These are phyloP conservation scores for Cerastoderma edule DNA, from an alignment of 2,888 invertebrate genomes.

Conservation along the genomic window DNA sequence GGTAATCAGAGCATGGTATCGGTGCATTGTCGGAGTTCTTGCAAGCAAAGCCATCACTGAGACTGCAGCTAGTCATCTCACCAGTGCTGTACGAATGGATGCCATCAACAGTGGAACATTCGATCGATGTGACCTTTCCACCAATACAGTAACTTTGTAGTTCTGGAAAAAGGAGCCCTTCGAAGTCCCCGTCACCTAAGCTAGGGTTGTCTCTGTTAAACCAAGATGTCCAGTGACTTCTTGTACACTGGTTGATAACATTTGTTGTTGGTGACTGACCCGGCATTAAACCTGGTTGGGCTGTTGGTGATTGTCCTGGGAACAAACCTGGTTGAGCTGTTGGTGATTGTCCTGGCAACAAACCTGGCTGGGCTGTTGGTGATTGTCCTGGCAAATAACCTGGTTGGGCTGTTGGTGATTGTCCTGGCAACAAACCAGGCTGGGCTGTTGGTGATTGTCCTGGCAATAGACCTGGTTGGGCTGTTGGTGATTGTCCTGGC, in stretches of 20 bases:
- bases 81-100: constrained; percentile 66
- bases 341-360: constrained; percentile 36
- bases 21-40: constrained; percentile 67
- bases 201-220: constrained; percentile 72
- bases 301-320: constrained; percentile 42
- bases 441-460: constrained; percentile 40
- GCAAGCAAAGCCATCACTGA: constrained; percentile 91
- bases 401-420: constrained; percentile 45
- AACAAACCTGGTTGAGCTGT: constrained; percentile 32
- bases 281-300: constrained; percentile 25
- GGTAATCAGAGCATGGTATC: constrained; percentile 76
- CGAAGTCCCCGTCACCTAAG: constrained; percentile 68
- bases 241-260: constrained; percentile 38
- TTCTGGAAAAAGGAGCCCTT: constrained; percentile 59
- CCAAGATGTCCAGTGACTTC: constrained; percentile 68
- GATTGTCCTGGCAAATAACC: constrained; percentile 26
- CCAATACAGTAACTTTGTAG: constrained; percentile 67
- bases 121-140: constrained; percentile 73
- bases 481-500: constrained; percentile 36
- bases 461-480: constrained; percentile 30
- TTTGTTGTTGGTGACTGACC: constrained; percentile 32
- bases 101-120: constrained; percentile 72
- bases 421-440: constrained; percentile 34
- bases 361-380: constrained; percentile 46
- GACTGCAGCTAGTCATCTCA: constrained; percentile 73